Percentiles rank a stretch among this genome's conserved stretches.
Evolutionary conservation across 2,113 vertebrate species (phyloP).

Genomic region (Entomyzon cyanotis): DNA sequence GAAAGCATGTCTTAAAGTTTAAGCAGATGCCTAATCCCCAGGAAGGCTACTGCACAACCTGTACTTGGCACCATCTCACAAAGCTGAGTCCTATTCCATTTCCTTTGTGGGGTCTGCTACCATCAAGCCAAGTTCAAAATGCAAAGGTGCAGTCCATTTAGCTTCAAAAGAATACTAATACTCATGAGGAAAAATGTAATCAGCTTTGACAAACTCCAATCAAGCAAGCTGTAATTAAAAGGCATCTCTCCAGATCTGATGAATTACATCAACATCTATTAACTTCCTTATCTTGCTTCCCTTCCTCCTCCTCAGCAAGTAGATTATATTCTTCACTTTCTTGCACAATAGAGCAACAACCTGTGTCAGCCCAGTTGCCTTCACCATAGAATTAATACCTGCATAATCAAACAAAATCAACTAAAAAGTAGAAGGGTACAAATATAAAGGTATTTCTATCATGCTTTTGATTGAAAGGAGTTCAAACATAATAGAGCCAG

Average conservation of each 20-base stretch:
- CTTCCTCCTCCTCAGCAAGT: background rate
- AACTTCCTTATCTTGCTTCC: background rate
- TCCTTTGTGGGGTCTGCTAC: background rate
- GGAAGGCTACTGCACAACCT: background rate
- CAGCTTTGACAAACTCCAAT: background rate
- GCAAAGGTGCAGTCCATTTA: background rate
- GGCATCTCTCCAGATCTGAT: background rate
- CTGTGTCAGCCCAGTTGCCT: background rate
- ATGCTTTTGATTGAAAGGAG: background rate
- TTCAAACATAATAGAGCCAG: background rate
- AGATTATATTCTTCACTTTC: background rate
- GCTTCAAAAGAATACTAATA: background rate
- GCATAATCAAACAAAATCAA: background rate
- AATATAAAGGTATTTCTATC: background rate
- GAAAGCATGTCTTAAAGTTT: background rate
- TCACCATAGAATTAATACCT: background rate
- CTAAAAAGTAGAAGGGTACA: background rate
- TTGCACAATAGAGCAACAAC: background rate
- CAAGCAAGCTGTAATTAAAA: slow-evolving; percentile 32
- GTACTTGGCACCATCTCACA: background rate
- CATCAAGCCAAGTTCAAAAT: background rate
- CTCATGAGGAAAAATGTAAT: background rate
- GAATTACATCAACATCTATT: background rate
- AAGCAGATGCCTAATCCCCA: background rate
- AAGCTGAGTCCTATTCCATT: background rate